These are phyloP conservation scores for Channallabes apus DNA, from an alignment of 2,797 vertebrate species.

Conservation along the genomic window DNA sequence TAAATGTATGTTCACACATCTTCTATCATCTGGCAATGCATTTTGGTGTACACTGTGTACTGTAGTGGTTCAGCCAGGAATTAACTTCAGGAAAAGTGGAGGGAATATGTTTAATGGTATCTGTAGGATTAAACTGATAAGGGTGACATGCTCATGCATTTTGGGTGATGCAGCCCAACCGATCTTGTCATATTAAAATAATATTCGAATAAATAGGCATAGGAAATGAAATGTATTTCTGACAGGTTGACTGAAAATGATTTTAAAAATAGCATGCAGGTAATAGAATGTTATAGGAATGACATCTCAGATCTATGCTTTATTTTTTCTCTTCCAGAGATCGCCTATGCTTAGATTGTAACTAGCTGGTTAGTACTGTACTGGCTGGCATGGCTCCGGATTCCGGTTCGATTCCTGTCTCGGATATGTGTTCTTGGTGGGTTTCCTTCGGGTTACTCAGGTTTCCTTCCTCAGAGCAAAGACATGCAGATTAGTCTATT, in stretches of 20 bases:
- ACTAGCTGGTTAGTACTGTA: not conserved
- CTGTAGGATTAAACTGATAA: conserved; percentile 27
- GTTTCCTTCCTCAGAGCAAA: too few species aligned
- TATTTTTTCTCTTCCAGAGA: not conserved
- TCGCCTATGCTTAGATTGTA: not conserved
- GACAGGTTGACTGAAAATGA: not conserved
- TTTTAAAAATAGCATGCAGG: not conserved
- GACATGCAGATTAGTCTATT: too few species aligned
- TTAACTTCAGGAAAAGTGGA: not conserved
- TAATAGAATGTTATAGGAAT: conserved; percentile 5
- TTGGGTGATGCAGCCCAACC: not conserved
- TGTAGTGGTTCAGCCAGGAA: not conserved
- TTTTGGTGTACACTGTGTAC: not conserved
- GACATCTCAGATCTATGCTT: not conserved
- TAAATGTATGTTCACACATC: not conserved
- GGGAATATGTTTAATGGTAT: conserved; percentile 9
- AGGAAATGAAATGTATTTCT: not conserved
- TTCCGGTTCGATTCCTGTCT: too few species aligned
- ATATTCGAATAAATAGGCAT: not conserved
- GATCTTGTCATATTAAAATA: conserved; percentile 1
- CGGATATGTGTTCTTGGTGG: too few species aligned
- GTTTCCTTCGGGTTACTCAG: too few species aligned
- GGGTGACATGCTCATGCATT: conserved; percentile 15
- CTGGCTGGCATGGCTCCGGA: too few species aligned
- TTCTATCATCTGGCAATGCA: not conserved